These are phyloP conservation scores for Cyphomyrus plagiostoma DNA, from an alignment of 2,113 vertebrate genomes.

Conservation along the genomic window DNA sequence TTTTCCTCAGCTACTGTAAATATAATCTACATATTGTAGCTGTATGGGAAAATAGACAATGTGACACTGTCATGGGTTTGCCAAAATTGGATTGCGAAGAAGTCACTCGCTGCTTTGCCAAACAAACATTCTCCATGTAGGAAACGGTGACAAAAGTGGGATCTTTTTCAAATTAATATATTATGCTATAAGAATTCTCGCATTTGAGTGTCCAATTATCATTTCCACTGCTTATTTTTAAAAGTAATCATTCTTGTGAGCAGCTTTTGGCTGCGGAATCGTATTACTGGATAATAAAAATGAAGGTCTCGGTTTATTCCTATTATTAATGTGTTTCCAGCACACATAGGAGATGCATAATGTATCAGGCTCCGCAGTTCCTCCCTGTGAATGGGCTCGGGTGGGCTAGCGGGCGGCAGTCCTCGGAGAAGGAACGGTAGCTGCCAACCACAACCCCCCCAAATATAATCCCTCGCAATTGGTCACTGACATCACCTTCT, in stretches of 20 bases:
- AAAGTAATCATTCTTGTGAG: background rate
- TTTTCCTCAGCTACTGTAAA: background rate
- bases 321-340: conserved; percentile 25
- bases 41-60: background rate
- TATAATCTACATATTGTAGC: background rate
- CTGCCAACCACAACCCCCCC: background rate
- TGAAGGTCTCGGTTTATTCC: background rate
- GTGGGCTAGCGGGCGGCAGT: background rate
- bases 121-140: background rate
- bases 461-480: conserved; percentile 6
- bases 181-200: background rate
- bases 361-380: conserved; percentile 10
- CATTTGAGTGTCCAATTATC: background rate
- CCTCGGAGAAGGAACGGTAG: background rate
- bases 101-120: background rate
- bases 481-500: background rate
- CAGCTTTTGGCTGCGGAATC: conserved; percentile 10
- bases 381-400: background rate
- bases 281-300: background rate
- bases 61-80: background rate
- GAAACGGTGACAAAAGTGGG: background rate
- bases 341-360: background rate
- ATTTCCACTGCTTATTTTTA: conserved; percentile 1
- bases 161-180: background rate
- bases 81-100: background rate